Conservation (phyloP, 2,797 vertebrate species). For the Crenuchus spilurus region DNA sequence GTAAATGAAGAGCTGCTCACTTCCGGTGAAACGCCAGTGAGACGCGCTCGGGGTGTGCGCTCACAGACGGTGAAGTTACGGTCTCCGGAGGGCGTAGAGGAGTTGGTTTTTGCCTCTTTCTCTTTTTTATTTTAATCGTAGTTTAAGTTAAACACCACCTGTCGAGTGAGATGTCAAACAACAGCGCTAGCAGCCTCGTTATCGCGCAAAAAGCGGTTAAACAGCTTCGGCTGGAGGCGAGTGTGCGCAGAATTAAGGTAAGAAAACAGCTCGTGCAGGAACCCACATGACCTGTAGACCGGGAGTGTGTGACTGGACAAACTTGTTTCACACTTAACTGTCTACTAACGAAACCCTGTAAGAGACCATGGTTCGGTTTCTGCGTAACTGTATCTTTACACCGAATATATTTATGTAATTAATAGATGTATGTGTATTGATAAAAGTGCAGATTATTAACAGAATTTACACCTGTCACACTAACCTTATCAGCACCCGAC, state of each 20-base stretch:
- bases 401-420: too few species aligned
- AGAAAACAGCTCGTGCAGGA: not conserved
- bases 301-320: not conserved
- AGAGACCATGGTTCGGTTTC: too few species aligned
- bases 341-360: too few species aligned
- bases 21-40: too few species aligned
- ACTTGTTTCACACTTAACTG: not conserved
- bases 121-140: not conserved
- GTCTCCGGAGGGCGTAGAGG: not conserved
- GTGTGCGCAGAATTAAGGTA: conserved; percentile 68
- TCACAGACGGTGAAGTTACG: too few species aligned
- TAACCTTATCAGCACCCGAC: too few species aligned
- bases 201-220: conserved; percentile 76
- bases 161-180: conserved; percentile 75
- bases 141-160: conserved; percentile 7
- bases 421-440: too few species aligned
- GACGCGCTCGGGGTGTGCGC: too few species aligned
- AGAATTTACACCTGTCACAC: too few species aligned
- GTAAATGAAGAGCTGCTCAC: too few species aligned
- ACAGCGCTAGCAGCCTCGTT: conserved; percentile 75
- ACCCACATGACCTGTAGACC: not conserved
- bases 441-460: too few species aligned
- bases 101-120: not conserved
- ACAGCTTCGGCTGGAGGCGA: conserved; percentile 79
- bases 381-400: too few species aligned